phyloP scores from a whole-genome alignment of 2,113 vertebrate genomes.

The Craseonycteris thonglongyai region DNA sequence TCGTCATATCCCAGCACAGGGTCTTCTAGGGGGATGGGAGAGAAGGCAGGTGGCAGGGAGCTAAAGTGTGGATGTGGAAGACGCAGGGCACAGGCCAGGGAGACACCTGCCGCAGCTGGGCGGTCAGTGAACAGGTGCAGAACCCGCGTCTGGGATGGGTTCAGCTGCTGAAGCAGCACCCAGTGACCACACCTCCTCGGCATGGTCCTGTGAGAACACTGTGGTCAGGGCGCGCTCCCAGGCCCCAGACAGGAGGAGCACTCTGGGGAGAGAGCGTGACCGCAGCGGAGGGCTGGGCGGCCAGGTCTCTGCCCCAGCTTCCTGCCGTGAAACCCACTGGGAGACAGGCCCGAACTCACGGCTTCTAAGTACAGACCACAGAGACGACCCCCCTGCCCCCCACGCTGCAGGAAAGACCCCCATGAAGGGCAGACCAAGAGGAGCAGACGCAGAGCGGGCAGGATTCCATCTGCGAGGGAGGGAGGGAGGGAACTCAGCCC shows the following conservation, averaged over 20 bases:
- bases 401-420: accelerated
- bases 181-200: neutral
- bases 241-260: neutral
- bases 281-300: neutral
- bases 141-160: accelerated
- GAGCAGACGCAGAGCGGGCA: neutral
- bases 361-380: neutral
- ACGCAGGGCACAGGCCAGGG: accelerated
- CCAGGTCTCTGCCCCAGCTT: neutral
- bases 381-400: too few relatives aligned
- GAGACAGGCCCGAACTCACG: neutral
- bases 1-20: neutral
- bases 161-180: neutral
- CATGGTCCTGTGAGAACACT: neutral
- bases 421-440: accelerated
- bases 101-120: neutral
- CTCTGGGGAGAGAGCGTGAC: neutral
- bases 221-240: neutral
- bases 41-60: neutral
- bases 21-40: neutral
- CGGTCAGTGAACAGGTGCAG: neutral
- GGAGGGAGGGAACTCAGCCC: neutral
- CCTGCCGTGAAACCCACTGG: neutral
- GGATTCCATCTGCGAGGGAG: neutral
- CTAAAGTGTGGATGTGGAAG: accelerated